These are phyloP conservation scores for Rhynchomys soricoides DNA, from an alignment of 2,113 vertebrate genomes.

Conservation along the genomic window DNA sequence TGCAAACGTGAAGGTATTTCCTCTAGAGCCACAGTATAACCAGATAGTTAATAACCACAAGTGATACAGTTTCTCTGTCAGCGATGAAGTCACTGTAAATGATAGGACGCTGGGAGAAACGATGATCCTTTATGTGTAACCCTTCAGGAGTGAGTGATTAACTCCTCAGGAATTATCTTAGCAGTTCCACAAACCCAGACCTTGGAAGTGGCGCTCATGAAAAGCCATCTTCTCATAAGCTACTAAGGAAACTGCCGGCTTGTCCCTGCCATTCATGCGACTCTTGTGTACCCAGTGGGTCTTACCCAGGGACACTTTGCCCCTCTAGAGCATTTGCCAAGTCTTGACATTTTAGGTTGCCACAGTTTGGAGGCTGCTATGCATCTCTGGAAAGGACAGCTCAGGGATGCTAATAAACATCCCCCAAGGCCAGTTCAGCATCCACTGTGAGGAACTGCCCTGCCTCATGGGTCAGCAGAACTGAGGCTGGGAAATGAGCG, in stretches of 20 bases:
- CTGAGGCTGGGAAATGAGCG: background rate
- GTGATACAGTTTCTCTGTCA: slow-evolving; percentile 14
- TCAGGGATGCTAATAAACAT: fast-evolving
- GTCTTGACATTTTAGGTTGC: background rate
- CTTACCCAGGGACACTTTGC: background rate
- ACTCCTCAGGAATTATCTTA: background rate
- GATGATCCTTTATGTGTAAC: background rate
- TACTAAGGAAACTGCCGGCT: background rate
- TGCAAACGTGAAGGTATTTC: slow-evolving; percentile 27
- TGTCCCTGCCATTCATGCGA: background rate
- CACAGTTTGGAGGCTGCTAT: fast-evolving
- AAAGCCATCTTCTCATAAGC: background rate
- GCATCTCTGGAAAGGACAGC: background rate
- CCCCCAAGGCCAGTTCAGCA: too few relatives aligned
- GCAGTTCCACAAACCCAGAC: background rate
- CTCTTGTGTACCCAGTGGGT: background rate
- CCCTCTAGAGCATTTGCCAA: background rate
- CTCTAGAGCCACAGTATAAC: background rate
- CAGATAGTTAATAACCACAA: background rate
- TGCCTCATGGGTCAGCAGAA: background rate
- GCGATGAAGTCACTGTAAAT: background rate
- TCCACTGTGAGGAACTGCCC: background rate
- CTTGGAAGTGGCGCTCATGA: background rate
- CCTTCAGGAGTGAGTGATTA: background rate
- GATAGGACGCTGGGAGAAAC: background rate